These are phyloP conservation scores for Zoroaster sp. DNA, from an alignment of 53 echinoderm and acorn worm genomes.

Conservation along the genomic window DNA sequence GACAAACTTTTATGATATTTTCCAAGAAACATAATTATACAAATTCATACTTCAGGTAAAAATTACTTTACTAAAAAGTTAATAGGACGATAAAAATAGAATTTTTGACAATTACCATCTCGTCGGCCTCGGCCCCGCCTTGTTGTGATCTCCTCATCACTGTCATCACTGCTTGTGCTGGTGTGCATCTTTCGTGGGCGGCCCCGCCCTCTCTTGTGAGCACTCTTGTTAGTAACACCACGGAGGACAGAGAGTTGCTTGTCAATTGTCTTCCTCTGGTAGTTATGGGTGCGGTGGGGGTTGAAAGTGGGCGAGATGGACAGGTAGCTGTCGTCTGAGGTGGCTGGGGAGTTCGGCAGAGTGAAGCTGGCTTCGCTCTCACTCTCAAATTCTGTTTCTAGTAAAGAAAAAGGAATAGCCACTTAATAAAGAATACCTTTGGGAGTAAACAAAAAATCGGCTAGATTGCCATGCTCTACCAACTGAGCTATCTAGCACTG, in stretches of 20 bases:
- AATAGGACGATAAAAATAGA: neutral
- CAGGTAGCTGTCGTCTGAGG: conserved; percentile 19
- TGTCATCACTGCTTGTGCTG: conserved; percentile 51
- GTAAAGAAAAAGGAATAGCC: no score
- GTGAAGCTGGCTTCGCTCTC: conserved; percentile 59
- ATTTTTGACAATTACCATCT: conserved; percentile 63
- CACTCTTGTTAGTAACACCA: conserved; percentile 38
- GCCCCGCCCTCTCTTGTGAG: conserved; percentile 53
- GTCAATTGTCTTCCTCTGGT: conserved; percentile 75
- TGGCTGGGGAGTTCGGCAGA: conserved; percentile 19
- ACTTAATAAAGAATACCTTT: no score
- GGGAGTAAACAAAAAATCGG: no score
- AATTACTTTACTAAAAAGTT: no score
- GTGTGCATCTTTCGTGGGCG: conserved; percentile 65
- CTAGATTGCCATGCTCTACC: no score
- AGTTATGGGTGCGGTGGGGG: conserved; percentile 76
- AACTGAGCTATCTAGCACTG: no score
- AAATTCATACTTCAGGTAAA: no score
- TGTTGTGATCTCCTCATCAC: conserved; percentile 50
- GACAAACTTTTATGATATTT: no score
- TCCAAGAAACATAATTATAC: no score
- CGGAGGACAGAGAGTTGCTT: conserved; percentile 61
- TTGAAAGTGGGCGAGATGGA: neutral
- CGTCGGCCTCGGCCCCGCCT: conserved; percentile 82
- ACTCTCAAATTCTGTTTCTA: conserved; percentile 57